phyloP scores from a whole-genome alignment of 1,140 invertebrate genomes.

The Lepidurus couesii region DNA sequence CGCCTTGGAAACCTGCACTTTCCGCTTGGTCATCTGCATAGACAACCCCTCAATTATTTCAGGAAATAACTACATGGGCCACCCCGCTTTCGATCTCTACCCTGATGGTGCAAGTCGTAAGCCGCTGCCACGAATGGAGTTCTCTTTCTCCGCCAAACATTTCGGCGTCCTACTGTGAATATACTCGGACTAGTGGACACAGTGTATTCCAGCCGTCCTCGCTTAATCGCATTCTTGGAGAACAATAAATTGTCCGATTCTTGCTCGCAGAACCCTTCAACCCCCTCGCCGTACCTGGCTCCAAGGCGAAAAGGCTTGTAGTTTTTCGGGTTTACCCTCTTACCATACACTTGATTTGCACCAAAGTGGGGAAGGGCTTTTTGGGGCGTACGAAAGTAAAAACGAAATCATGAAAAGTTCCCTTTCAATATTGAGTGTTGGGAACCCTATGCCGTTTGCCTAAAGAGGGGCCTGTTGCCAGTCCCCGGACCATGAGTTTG shows the following conservation, averaged over 20 bases:
- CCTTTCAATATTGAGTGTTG: background rate
- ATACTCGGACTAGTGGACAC: background rate
- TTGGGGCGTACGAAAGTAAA: constrained; percentile 4
- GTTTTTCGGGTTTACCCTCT: background rate
- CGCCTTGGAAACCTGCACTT: background rate
- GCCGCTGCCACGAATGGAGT: background rate
- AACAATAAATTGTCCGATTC: constrained; percentile 11
- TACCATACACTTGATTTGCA: background rate
- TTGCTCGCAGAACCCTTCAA: background rate
- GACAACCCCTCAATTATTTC: constrained; percentile 3
- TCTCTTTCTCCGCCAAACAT: background rate
- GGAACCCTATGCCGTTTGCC: background rate
- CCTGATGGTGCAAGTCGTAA: background rate
- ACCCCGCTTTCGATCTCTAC: background rate
- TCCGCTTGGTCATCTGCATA: background rate
- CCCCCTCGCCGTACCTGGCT: background rate
- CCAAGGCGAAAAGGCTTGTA: background rate
- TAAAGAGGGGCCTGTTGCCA: background rate
- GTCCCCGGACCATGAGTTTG: background rate
- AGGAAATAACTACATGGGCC: background rate
- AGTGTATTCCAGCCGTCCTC: background rate
- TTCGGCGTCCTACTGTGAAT: background rate
- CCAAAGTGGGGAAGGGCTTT: background rate
- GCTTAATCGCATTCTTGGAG: background rate
- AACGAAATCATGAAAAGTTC: constrained; percentile 11